Percentiles rank a stretch among this genome's conserved stretches.
phyloP scores from a whole-genome alignment of 2,113 vertebrate genomes.

The Petromus typicus region DNA sequence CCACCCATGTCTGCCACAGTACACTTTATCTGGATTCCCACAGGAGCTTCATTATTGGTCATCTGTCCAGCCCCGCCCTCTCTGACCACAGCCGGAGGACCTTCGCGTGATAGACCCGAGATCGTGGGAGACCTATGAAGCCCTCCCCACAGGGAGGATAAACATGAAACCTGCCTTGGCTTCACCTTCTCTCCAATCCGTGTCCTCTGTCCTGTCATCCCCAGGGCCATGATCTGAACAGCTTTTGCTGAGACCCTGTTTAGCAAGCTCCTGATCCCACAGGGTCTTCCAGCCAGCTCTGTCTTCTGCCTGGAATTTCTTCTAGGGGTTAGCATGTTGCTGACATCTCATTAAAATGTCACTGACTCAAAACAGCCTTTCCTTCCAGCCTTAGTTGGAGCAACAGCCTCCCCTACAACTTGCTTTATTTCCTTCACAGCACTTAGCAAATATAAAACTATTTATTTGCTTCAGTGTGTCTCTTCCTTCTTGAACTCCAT shows the following conservation, averaged over 20 bases:
- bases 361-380: neutral
- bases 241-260: neutral
- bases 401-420: neutral
- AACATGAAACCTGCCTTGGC: neutral
- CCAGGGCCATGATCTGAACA: neutral
- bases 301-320: neutral
- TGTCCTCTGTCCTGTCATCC: neutral
- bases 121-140: neutral
- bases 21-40: neutral
- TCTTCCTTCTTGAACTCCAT: neutral
- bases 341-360: neutral
- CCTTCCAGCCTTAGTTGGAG: neutral
- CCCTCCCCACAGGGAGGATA: neutral
- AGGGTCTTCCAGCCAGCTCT: fast-evolving
- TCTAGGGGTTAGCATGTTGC: neutral
- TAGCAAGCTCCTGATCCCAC: fast-evolving
- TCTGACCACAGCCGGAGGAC: neutral
- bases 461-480: neutral
- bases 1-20: fast-evolving
- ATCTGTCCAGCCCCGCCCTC: neutral
- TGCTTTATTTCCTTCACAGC: neutral
- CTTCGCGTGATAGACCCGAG: neutral
- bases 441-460: neutral
- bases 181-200: fast-evolving
- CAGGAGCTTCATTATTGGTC: neutral